Base-by-base conservation (phyloP, 2,113 vertebrate genomes). In the Spermophilus dauricus region DNA sequence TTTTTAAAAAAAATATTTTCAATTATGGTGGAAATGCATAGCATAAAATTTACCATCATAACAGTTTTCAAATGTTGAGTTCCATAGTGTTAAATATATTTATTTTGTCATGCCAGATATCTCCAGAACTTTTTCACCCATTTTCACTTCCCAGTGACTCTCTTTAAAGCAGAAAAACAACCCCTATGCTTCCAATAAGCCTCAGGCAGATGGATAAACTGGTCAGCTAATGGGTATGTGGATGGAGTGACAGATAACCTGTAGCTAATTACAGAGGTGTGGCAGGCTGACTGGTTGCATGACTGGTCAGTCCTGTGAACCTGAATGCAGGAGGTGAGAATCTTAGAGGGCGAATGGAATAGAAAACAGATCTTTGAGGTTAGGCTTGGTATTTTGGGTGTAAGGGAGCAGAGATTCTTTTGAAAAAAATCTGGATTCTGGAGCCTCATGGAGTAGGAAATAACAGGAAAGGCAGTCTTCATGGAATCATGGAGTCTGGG, bases 1-100 rank as follows among this genome's bases (percentile, higher is more conserved):
- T 93, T 90, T 93, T 90, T 30, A 24, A n/a, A 75, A 89, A 63
- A 69, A 80, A 12, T 91, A 67, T 26, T 88, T 94, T 89, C 85
- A 70, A 70, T 34, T 89, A 20, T 85, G 51, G 17, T 73, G 26
- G 70, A 86, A 76, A 90, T 63, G 61, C 61, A 63, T 58, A 58
- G 61, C 10, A 24, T n/a, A 84, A 42, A 67, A 75, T 16, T 70
- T 24, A 30, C 9, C 11, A 65, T 77, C 18, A 30, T 76, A 94
- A 45, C 37, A 17, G 30, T 73, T 67, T 69, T 32, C 58, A 10
- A 53, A 9, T 56, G 30, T 63, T 32, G 4, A 56, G 22, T 70
- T 77, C n/a, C 69, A 75, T n/a, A 63, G 22, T 77, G 51, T 77
- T 45, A 81, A 53, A 26, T 48, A 83, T 8, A 65, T 39, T 78